Evolutionary conservation across 1,140 invertebrate species (phyloP).

Genomic region (Charaxes varanes): DNA sequence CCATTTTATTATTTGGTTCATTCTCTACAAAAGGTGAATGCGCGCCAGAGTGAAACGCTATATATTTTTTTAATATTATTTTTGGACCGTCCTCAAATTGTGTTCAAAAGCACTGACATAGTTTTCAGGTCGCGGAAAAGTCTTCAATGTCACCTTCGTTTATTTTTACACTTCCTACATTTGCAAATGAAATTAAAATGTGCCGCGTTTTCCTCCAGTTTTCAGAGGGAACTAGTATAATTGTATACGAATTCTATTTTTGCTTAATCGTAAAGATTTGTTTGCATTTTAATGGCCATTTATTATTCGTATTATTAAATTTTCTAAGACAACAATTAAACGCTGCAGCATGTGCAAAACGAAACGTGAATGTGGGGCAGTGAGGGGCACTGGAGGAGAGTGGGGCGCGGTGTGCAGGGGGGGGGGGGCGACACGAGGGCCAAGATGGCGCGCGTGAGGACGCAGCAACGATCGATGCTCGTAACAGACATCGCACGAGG

Average conservation of each 20-base stretch:
- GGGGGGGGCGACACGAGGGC: slow-evolving; percentile 64
- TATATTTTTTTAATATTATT: too few relatives aligned
- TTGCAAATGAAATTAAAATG: slow-evolving; percentile 3
- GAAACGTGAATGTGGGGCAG: slow-evolving; percentile 66
- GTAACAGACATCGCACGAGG: slow-evolving; percentile 61
- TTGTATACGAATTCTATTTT: too few relatives aligned
- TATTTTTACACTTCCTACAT: slow-evolving; percentile 48
- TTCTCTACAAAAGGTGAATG: background rate
- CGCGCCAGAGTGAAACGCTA: background rate
- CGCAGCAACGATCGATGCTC: slow-evolving; percentile 70
- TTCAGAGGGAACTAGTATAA: too few relatives aligned
- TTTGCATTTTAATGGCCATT: too few relatives aligned
- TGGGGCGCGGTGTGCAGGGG: slow-evolving; percentile 44
- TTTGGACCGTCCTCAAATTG: slow-evolving; percentile 6
- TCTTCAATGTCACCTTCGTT: slow-evolving; percentile 57
- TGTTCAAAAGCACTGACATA: slow-evolving; percentile 34
- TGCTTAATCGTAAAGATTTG: too few relatives aligned
- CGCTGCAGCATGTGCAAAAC: slow-evolving; percentile 48
- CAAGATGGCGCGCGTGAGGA: slow-evolving; percentile 64
- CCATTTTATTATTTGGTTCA: too few relatives aligned
- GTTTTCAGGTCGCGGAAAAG: slow-evolving; percentile 50
- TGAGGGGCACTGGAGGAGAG: slow-evolving; percentile 47
- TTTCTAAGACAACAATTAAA: slow-evolving; percentile 31
- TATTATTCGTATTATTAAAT: slow-evolving; percentile 18
- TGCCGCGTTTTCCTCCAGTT: background rate